These are phyloP conservation scores for Psittacara wagleri DNA, from an alignment of 2,113 vertebrate genomes.

Conservation along the genomic window DNA sequence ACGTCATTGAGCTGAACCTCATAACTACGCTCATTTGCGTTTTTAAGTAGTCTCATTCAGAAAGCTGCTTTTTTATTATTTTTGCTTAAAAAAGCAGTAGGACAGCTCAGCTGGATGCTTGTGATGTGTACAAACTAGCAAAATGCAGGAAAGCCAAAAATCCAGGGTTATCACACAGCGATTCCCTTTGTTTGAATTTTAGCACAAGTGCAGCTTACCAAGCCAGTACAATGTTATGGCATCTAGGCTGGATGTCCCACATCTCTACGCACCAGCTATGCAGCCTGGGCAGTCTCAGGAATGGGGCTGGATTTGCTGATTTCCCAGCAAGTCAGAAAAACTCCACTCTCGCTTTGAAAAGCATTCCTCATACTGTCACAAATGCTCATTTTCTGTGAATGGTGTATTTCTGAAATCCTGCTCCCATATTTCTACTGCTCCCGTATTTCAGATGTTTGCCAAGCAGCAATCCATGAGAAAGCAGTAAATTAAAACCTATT, in stretches of 20 bases:
- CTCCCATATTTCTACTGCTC: neutral
- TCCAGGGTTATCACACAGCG: neutral
- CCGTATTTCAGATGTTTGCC: neutral
- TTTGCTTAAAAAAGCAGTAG: neutral
- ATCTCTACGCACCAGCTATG: neutral
- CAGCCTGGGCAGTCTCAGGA: neutral
- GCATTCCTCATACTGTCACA: accelerated
- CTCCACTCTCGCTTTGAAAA: neutral
- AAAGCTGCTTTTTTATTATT: neutral
- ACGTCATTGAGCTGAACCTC: neutral
- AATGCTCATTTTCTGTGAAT: neutral
- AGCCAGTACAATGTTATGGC: neutral
- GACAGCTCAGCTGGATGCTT: neutral
- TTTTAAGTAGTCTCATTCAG: neutral
- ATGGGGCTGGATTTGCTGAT: neutral
- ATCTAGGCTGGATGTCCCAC: neutral
- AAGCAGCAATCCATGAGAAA: neutral
- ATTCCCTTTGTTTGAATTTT: neutral
- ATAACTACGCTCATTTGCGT: neutral
- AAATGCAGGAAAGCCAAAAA: neutral
- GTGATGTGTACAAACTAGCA: neutral
- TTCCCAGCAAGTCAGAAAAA: neutral
- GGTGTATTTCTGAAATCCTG: neutral
- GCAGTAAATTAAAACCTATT: neutral
- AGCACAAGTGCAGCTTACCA: neutral